Evolutionary conservation across 53 echinoderm and acorn worm species (phyloP).

Genomic region (Pentamera pediparva): DNA sequence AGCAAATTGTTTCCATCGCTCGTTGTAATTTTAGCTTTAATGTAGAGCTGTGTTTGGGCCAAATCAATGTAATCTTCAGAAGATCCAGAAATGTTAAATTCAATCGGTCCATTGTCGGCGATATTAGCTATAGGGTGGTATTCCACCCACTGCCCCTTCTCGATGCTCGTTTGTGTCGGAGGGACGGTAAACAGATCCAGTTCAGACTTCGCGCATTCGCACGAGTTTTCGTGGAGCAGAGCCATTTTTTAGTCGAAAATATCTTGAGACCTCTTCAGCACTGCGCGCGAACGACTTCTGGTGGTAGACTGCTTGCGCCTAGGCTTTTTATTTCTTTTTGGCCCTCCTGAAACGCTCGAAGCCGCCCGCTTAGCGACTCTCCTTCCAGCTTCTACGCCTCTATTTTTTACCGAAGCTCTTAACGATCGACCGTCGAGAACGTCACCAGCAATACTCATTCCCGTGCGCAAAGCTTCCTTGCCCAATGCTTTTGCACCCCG

Average conservation of each 20-base stretch:
- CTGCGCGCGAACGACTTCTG: not conserved
- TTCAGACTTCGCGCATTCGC: slow-evolving; percentile 66
- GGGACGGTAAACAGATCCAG: slow-evolving; percentile 59
- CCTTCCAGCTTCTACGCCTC: not conserved
- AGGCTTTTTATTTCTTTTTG: not conserved
- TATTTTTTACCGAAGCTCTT: slow-evolving; percentile 13
- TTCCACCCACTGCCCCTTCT: slow-evolving; percentile 41
- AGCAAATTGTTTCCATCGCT: not conserved
- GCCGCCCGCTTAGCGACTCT: not conserved
- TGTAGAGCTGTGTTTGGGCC: slow-evolving; percentile 37
- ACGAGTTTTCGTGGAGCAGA: slow-evolving; percentile 58
- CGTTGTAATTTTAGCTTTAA: slow-evolving; percentile 28
- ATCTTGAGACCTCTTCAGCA: slow-evolving; percentile 5
- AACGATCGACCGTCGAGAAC: slow-evolving; percentile 36
- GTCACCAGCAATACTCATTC: slow-evolving; percentile 36
- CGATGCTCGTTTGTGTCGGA: slow-evolving; percentile 44
- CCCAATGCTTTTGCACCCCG: slow-evolving; percentile 19
- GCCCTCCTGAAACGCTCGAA: not conserved
- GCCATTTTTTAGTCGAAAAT: slow-evolving; percentile 45
- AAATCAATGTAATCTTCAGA: slow-evolving; percentile 45
- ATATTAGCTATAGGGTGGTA: slow-evolving; percentile 49
- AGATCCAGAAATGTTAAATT: slow-evolving; percentile 43
- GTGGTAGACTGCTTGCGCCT: not conserved
- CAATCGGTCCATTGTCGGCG: slow-evolving; percentile 33
- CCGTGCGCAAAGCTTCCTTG: slow-evolving; percentile 32